Base-by-base conservation (phyloP, 1,140 invertebrate species). In the Cyphomyrmex costatus region DNA sequence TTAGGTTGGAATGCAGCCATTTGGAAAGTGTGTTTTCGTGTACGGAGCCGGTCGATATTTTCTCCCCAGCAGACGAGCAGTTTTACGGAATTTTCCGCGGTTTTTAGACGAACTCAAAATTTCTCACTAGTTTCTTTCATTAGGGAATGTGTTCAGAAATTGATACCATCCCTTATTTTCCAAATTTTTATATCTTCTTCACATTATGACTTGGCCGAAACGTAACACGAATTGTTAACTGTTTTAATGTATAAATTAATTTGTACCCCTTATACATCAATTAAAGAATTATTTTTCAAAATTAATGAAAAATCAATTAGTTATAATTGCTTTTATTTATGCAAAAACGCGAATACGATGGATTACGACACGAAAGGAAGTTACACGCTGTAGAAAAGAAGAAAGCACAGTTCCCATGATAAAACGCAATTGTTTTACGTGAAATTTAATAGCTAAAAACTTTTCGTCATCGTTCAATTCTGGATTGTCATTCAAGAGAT, bases 1-100 rank as follows among this genome's bases (percentile, higher is more conserved):
- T 76, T 66, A 79, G 24, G n/a, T 80, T 80, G 79, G 68, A 74
- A 83, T 61, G 58, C 74, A 78, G 60, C 58, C 58, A 85, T 63
- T 85, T 27, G 82, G 36, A 85, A 85, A 77, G 74, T 80, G 30
- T 80, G 21, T 85, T 77, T 80, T 76, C 60, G 73, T 78, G 73
- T 79, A 79, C n/a, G 33, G 46, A 21, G 12, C 46, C 56, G 73
- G 19, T 85, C 66, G 79, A 82, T 60, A 82, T 73, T 24, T 73
- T 46, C 33, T 49, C 46, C 16, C 16, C 21, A 8, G 51, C 33
- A 33, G 51, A 24, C 78, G 42, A 82, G 14, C 10, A 60, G 16
- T 36, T 21, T 78, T 14, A 33, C 60, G 6, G 21, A 51, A 33
- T 51, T 78, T 78, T 51, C 46, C 36, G 30, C 30, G 8, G 10